Evolutionary conservation across 1,140 invertebrate species (phyloP), one percentile per base, ranked within the genome.

Genomic region (Heliconius melpomene): DNA sequence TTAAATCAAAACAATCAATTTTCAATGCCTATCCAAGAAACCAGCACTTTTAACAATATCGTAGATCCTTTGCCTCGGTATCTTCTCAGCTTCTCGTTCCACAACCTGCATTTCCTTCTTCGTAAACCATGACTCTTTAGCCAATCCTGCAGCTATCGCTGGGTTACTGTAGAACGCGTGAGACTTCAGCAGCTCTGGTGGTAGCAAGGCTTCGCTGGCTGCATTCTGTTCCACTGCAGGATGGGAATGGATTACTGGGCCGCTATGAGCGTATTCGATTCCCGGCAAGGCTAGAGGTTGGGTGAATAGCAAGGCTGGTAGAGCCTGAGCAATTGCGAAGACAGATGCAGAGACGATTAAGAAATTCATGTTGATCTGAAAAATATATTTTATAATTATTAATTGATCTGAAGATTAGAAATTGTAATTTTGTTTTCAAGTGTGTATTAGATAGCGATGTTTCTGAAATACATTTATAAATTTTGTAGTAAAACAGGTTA

Each of bases 151-250:
- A 18, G 96, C 97, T 9, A 97, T 96, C 8, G 91, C 87, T 0
- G 97, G 97, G 92, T 98, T 96, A 83, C 96, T 96, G 87, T 97
- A 98, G 88, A 98, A 98, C 26, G 94, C 95, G 77, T 93, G 92
- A 1, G 96, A 95, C 86, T 98, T 97, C 72, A 95, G 87, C 5
- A 97, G 88, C 77, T 97, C 95, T 1, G 90, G 83, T 3, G 94
- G 94, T 23, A 95, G 83, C 7, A 91, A 84, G 1, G 91, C 87
- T 81, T 95, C 94, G 72, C 90, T 93, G 2, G 91, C 94, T 29
- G 94, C 92, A 40, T 94, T 95, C 1, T 90, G 81, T 73, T 94
- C 93, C 0, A 95, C 94, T 2, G 94, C 92, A 32, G 91, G 94
- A 76, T 95, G 93, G 3, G 94, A 86, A 0, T 84, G 83, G 0